Base-by-base conservation (phyloP, 2,888 invertebrate genomes). In the Amiota communis region DNA sequence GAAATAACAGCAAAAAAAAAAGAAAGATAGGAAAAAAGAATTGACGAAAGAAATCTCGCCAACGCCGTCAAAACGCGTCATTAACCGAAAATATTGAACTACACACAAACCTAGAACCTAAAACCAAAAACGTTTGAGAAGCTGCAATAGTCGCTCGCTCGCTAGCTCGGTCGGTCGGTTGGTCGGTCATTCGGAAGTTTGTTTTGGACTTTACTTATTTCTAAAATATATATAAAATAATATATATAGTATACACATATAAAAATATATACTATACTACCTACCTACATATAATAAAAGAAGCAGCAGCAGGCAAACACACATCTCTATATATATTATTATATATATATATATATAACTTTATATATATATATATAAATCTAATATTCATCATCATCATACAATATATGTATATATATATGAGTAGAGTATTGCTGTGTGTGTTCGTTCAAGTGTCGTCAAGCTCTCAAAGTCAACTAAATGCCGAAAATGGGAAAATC, bases 171-270 rank as follows among this genome's bases (percentile, higher is more conserved):
- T 83, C 82, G 82, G 82, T 83, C 63, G 71, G 47, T 70, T 48
- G 56, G 49, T 71, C 61, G 61, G 61, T 84, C 82, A 78, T 80
- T 83, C 59, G 20, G 36, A 36, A 51, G 20, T 51, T 68, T 23
- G 51, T 83, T 83, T 36, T 85, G 83, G 83, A 83, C 79, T 83
- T 85, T 84, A 85, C 85, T 83, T 83, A 85, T 83, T 83, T 83
- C 83, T 83, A 83, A 85, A 85, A 83, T 78, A 76, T 77, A 71
- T 72, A 72, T 72, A 72, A 53, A 72, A 74, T n/a, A n/a, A 36
- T 76, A 77, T 72, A 76, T 64, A 65, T 69, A 72, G 74, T 74
- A 73, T 12, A 61, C 20, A 61, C 11, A 61, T 9, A 61, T 15
- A 20, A 4, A 61, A 15, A 78, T 83, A 82, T 82, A 84, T 75